A percentile compares a stretch with the other conserved stretches of the same genome.
Conservation (phyloP, 2,797 vertebrate species). For the Oreonectes daqikongensis region DNA sequence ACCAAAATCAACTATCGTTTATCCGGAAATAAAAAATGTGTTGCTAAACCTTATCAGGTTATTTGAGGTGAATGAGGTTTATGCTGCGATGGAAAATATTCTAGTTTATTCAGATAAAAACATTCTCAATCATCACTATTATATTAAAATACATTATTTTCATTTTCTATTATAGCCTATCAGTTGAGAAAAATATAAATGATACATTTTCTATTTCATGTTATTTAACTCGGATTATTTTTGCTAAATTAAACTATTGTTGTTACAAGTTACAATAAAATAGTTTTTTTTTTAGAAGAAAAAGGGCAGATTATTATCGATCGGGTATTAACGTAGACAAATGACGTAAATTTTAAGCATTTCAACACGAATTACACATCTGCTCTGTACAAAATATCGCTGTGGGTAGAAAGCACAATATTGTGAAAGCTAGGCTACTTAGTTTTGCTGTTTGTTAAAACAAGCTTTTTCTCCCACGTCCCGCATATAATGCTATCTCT, state of each 20-base stretch:
- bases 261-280: no score
- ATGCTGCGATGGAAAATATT: background rate
- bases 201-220: no score
- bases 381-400: background rate
- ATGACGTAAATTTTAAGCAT: background rate
- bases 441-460: background rate
- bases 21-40: no score
- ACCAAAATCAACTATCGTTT: conserved; percentile 4
- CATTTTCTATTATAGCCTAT: background rate
- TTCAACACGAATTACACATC: background rate
- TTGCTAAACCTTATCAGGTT: background rate
- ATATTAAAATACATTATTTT: no score
- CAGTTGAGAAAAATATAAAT: no score
- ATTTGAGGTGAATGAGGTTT: background rate
- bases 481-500: conserved; percentile 8
- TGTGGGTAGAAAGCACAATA: background rate
- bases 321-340: no score
- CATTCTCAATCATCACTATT: no score
- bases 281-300: no score
- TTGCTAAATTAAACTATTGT: no score
- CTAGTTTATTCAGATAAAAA: background rate
- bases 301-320: no score
- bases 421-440: no score
- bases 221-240: no score
- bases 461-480: conserved; percentile 22